Conservation (phyloP, 1,140 invertebrate genomes). For the Dreissena polymorpha region DNA sequence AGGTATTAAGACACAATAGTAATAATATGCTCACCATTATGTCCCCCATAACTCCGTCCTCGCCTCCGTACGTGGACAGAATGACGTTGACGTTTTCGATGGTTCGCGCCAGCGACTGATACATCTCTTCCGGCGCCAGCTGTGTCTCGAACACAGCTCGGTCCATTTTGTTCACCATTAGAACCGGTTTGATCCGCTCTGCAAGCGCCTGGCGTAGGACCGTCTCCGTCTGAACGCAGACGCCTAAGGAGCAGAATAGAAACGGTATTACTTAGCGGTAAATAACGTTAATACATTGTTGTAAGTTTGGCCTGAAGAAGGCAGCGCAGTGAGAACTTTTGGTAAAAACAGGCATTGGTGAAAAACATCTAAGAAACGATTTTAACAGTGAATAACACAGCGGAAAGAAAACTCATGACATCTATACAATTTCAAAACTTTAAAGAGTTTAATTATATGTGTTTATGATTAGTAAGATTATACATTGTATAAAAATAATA, state of each 20-base stretch:
- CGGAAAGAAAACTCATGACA: no score
- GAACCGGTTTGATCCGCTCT: constrained; percentile 98
- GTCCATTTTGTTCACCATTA: constrained; percentile 99
- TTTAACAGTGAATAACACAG: no score
- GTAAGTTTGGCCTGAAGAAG: no score
- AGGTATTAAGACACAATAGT: no score
- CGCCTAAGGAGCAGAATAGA: constrained; percentile 84
- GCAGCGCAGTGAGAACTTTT: no score
- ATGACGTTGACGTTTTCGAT: constrained; percentile 99
- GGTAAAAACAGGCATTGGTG: no score
- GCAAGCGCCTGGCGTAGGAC: constrained; percentile 99
- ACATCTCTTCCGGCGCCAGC: constrained; percentile 95
- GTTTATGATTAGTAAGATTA: no score
- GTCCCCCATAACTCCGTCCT: constrained; percentile 97
- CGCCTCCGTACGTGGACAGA: constrained; percentile 97
- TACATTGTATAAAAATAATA: no score
- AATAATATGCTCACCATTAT: constrained; percentile 54
- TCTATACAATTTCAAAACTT: no score
- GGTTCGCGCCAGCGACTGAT: constrained; percentile 99
- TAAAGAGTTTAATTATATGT: no score
- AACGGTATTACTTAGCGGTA: neutral
- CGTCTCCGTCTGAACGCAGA: constrained; percentile 99
- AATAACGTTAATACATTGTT: no score
- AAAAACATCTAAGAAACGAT: no score
- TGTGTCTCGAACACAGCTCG: constrained; percentile 96